Evolutionary conservation across 35 echinoderm and acorn worm genomes (phyloP).

Genomic region (Lytechinus pictus): DNA sequence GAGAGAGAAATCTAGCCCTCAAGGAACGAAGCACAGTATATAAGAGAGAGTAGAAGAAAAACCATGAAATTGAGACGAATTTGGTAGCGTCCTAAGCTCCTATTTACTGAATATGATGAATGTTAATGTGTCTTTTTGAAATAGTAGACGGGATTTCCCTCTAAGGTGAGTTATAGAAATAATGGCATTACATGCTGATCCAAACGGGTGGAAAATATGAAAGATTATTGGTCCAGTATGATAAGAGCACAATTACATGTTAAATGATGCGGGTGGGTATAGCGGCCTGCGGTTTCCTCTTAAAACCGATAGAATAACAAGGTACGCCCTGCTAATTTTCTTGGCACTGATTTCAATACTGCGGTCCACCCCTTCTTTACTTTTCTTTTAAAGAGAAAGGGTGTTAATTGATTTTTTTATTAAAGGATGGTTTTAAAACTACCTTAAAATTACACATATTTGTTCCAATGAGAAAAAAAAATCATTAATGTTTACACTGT

Average conservation of each 20-base stretch:
- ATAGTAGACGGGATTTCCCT: constrained; percentile 20
- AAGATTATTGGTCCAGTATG: constrained; percentile 6
- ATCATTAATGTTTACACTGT: too few species aligned
- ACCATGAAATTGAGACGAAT: constrained; percentile 15
- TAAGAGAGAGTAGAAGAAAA: not conserved
- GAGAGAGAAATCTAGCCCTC: constrained; percentile 2
- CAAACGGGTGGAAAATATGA: not conserved
- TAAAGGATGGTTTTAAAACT: not conserved
- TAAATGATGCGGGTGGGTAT: constrained; percentile 18
- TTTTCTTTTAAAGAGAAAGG: not conserved
- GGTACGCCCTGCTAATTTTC: constrained; percentile 33
- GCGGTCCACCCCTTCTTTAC: not conserved
- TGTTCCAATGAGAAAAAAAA: too few species aligned
- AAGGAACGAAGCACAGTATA: not conserved
- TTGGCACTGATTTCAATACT: constrained; percentile 35
- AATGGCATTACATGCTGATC: constrained; percentile 36
- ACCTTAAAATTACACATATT: too few species aligned
- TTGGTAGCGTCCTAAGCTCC: constrained; percentile 43
- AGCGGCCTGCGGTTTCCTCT: constrained; percentile 28
- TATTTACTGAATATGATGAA: constrained; percentile 46
- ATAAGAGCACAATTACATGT: constrained; percentile 8
- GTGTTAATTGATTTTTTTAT: not conserved
- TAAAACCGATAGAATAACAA: constrained; percentile 30
- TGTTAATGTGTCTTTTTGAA: constrained; percentile 46
- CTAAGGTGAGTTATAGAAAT: constrained; percentile 23